Conservation (phyloP, 2,888 invertebrate species). For the Asteroscopus sphinx region DNA sequence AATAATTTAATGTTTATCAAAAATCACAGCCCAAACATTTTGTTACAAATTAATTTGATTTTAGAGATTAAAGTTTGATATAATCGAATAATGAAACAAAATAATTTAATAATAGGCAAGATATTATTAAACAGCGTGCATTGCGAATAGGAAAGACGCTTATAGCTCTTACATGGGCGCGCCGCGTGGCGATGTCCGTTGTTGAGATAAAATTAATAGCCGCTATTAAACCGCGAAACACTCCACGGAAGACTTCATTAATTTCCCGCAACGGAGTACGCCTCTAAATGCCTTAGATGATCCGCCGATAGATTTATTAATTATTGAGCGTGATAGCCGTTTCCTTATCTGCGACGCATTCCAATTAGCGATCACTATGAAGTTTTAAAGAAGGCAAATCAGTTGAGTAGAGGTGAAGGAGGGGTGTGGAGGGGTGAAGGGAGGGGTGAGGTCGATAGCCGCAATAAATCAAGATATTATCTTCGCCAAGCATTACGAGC, state of each 20-base stretch:
- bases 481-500: conserved; percentile 80
- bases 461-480: conserved; percentile 88
- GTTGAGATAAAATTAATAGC: conserved; percentile 88
- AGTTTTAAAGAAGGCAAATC: conserved; percentile 56
- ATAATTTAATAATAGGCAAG: conserved; percentile 55
- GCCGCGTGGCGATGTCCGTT: conserved; percentile 70
- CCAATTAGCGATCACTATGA: conserved; percentile 50
- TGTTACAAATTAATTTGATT: conserved; percentile 45
- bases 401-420: conserved; percentile 63
- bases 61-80: conserved; percentile 41
- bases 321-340: conserved; percentile 74
- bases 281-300: conserved; percentile 82
- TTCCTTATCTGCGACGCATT: conserved; percentile 62
- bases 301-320: conserved; percentile 85
- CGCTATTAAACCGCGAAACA: conserved; percentile 86
- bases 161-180: conserved; percentile 44
- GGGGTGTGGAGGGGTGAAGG: conserved; percentile 46
- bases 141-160: conserved; percentile 63
- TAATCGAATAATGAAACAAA: conserved; percentile 35
- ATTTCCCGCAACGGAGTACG: conserved; percentile 82
- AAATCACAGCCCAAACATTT: conserved; percentile 28
- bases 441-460: conserved; percentile 75
- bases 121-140: conserved; percentile 64
- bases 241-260: conserved; percentile 87
- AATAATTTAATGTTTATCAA: conserved; percentile 23